These are phyloP conservation scores for Parthenolecanium corni DNA, from an alignment of 2,888 invertebrate genomes.

Conservation along the genomic window DNA sequence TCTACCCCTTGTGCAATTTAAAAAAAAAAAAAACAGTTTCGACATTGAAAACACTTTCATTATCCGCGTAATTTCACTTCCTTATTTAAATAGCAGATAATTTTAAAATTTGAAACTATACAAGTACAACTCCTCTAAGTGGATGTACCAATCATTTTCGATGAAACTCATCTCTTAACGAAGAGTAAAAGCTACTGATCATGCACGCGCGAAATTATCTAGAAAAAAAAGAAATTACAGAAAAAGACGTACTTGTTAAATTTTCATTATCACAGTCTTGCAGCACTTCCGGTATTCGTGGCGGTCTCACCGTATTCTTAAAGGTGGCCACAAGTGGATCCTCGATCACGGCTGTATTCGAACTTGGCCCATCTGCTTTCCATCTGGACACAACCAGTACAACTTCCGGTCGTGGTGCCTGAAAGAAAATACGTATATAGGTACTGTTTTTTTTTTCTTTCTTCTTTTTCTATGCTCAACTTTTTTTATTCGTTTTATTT, in stretches of 20 bases:
- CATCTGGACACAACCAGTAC: constrained; percentile 55
- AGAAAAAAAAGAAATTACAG: no score
- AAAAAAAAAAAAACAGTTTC: no score
- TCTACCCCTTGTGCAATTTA: no score
- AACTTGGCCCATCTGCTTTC: constrained; percentile 25
- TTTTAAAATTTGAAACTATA: no score
- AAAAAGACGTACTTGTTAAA: constrained; percentile 4
- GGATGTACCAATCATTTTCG: no score
- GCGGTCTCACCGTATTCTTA: constrained; percentile 31
- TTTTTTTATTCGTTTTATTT: not conserved
- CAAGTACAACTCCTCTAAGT: no score
- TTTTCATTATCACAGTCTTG: constrained; percentile 25
- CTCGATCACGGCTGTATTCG: constrained; percentile 10
- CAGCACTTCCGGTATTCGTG: constrained; percentile 31
- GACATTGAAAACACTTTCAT: no score
- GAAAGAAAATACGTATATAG: not conserved
- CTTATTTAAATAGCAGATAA: no score
- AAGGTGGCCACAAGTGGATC: constrained; percentile 31
- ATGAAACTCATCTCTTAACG: no score
- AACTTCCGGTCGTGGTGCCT: constrained; percentile 69
- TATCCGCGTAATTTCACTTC: no score
- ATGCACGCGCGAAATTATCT: no score
- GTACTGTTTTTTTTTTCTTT: not conserved
- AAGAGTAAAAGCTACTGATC: no score
- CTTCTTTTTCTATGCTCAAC: not conserved